Evolutionary conservation across 1,140 invertebrate genomes (phyloP).

Genomic region (Eulimnadia texana): DNA sequence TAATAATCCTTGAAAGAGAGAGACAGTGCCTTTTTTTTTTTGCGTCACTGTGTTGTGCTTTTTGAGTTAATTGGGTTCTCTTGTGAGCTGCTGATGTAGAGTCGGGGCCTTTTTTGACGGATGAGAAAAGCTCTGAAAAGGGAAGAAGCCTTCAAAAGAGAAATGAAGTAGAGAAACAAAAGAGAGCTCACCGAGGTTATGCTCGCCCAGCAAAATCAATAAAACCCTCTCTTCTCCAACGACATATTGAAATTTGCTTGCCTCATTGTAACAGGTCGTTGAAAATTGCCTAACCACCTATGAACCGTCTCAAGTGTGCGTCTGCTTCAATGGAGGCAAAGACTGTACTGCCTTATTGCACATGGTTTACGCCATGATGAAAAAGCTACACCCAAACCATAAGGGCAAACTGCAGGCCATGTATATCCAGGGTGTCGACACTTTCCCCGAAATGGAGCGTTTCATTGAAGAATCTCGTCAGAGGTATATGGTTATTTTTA

Average conservation of each 20-base stretch:
- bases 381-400: conserved; percentile 30
- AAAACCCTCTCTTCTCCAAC: neutral
- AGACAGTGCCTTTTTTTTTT: too few relatives aligned
- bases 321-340: conserved; percentile 95
- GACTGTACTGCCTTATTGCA: conserved; percentile 87
- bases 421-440: conserved; percentile 55
- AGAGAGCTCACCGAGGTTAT: neutral
- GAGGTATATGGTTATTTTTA: conserved; percentile 27
- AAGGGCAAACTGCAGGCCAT: conserved; percentile 41
- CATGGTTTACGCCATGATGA: conserved; percentile 46
- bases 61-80: too few relatives aligned
- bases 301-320: conserved; percentile 52
- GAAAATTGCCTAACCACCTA: conserved; percentile 35
- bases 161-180: neutral
- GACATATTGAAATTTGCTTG: conserved; percentile 2
- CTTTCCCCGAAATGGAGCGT: conserved; percentile 71
- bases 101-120: too few relatives aligned
- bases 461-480: conserved; percentile 56
- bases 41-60: too few relatives aligned
- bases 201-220: neutral
- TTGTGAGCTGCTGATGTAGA: too few relatives aligned
- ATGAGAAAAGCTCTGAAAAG: neutral
- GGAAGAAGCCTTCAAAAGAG: neutral
- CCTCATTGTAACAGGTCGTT: conserved; percentile 23
- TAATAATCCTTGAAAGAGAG: too few relatives aligned